Conservation (phyloP, 2,888 invertebrate genomes). For the Catocala fraxini region DNA sequence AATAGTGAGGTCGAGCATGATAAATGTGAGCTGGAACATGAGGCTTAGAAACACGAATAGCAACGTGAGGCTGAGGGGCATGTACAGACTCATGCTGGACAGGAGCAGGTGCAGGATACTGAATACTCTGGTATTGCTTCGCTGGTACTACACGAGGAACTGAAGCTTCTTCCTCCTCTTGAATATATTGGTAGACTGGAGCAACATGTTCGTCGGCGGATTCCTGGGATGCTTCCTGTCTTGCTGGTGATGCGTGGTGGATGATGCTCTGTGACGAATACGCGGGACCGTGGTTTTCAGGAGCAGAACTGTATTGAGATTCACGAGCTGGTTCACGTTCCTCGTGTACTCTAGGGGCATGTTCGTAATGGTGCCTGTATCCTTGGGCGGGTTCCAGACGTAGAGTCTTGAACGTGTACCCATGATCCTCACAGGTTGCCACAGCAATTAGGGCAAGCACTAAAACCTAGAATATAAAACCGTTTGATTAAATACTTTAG, state of each 20-base stretch:
- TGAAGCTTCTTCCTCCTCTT: conserved; percentile 53
- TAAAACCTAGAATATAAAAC: conserved; percentile 60
- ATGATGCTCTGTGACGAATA: conserved; percentile 69
- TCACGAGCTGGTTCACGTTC: conserved; percentile 50
- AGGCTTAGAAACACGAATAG: conserved; percentile 8
- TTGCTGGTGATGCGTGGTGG: conserved; percentile 60
- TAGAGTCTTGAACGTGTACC: conserved; percentile 62
- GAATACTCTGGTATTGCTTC: conserved; percentile 47
- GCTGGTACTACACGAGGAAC: conserved; percentile 40
- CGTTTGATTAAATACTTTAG: conserved; percentile 16
- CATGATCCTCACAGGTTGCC: conserved; percentile 65
- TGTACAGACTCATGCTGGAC: conserved; percentile 57
- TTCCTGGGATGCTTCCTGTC: conserved; percentile 66
- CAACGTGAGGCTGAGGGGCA: conserved; percentile 43
- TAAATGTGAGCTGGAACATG: conserved; percentile 19
- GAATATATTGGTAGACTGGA: conserved; percentile 67
- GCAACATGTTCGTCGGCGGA: conserved; percentile 60
- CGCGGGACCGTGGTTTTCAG: conserved; percentile 52
- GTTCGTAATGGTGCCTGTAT: conserved; percentile 63
- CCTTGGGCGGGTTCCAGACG: conserved; percentile 66
- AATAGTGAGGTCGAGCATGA: conserved; percentile 35
- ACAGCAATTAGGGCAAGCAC: conserved; percentile 62
- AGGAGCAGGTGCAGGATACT: conserved; percentile 45
- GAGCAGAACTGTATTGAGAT: conserved; percentile 32
- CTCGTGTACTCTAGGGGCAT: conserved; percentile 55